Evolutionary conservation across 2,113 vertebrate genomes (phyloP).

Genomic region (Clarias gariepinus): DNA sequence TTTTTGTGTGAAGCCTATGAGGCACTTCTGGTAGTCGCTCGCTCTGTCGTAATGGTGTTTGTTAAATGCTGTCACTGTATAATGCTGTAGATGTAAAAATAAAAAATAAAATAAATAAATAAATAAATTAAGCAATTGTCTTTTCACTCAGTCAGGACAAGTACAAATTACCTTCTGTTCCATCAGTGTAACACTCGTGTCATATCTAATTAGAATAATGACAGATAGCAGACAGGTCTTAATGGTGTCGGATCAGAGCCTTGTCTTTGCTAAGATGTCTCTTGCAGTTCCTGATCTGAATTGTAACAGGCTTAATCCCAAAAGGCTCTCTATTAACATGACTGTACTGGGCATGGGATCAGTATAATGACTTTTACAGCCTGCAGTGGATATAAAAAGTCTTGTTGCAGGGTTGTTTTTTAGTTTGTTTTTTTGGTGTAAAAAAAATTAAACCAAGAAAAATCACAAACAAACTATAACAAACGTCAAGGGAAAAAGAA

Average conservation of each 20-base stretch:
- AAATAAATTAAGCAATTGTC: background rate
- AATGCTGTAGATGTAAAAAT: background rate
- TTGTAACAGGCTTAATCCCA: background rate
- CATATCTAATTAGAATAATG: background rate
- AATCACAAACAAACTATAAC: too few species aligned
- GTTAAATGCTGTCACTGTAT: background rate
- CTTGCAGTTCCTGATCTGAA: background rate
- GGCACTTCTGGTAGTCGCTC: background rate
- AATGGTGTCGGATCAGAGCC: background rate
- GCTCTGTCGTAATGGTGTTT: background rate
- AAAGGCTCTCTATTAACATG: background rate
- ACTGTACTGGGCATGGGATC: background rate
- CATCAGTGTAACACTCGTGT: background rate
- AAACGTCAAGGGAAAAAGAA: background rate
- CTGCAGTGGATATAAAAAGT: background rate
- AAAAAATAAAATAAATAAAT: too few species aligned
- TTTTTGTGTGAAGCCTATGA: background rate
- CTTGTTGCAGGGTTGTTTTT: background rate
- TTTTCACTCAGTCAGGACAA: background rate
- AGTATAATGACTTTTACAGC: conserved; percentile 1
- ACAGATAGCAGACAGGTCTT: background rate
- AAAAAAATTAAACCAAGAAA: background rate
- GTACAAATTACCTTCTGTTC: background rate
- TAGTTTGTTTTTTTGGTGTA: background rate
- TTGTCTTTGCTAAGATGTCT: background rate